A percentile compares a stretch with the other conserved stretches of the same genome.
Conservation (phyloP, 2,113 vertebrate genomes). For the Pipa parva region DNA sequence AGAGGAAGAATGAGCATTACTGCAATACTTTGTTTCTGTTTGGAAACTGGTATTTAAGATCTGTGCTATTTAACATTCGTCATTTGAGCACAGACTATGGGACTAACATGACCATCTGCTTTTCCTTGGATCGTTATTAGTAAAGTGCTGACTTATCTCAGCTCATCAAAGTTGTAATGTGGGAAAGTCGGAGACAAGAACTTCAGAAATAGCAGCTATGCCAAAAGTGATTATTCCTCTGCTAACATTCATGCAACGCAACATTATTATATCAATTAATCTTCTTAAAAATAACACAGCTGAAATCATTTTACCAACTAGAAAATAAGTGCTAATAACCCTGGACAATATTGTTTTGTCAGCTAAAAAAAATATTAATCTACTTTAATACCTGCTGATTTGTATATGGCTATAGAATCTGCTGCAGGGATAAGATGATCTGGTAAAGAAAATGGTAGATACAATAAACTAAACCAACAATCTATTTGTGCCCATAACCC, state of each 20-base stretch:
- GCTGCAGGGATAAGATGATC: neutral
- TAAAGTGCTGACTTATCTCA: slow-evolving; percentile 14
- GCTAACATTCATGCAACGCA: neutral
- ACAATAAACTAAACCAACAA: too few species aligned
- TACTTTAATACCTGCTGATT: neutral
- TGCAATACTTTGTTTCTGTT: neutral
- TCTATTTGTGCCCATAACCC: too few species aligned
- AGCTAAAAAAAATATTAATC: neutral
- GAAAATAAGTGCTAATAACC: neutral
- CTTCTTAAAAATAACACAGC: neutral
- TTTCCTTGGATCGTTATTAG: neutral
- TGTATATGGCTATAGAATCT: neutral
- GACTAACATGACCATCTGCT: slow-evolving; percentile 1
- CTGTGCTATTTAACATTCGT: neutral
- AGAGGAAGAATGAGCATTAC: neutral
- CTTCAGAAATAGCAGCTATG: neutral
- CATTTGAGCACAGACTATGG: neutral
- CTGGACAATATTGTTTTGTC: neutral
- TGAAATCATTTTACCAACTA: neutral
- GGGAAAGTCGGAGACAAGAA: neutral
- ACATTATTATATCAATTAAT: neutral
- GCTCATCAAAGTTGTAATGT: slow-evolving; percentile 1
- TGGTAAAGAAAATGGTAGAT: too few species aligned
- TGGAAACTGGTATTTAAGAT: neutral
- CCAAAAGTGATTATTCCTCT: neutral